These are phyloP conservation scores for Melitaea cinxia DNA, from an alignment of 1,140 invertebrate species.

Conservation along the genomic window DNA sequence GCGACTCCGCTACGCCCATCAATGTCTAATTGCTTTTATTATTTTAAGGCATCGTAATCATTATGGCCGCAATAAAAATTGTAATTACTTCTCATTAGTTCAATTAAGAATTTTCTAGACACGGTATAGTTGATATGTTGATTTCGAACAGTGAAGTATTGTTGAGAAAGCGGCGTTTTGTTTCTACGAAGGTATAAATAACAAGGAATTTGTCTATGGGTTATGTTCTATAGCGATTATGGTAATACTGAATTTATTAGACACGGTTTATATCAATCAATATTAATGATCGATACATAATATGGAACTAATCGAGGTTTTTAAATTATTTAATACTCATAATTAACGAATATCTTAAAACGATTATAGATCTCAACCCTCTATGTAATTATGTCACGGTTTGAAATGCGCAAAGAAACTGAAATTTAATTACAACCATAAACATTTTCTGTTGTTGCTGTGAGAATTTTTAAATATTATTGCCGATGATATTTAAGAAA, in stretches of 20 bases:
- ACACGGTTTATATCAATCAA: constrained; percentile 73
- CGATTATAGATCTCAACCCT: constrained; percentile 11
- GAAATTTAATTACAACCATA: background rate
- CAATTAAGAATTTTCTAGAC: constrained; percentile 81
- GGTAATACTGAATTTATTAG: constrained; percentile 45
- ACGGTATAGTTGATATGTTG: constrained; percentile 75
- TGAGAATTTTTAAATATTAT: no score
- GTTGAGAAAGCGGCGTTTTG: constrained; percentile 63
- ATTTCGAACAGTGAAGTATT: constrained; percentile 63
- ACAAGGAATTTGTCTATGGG: constrained; percentile 26
- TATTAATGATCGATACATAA: constrained; percentile 71
- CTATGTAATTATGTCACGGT: constrained; percentile 2
- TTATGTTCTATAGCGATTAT: constrained; percentile 5
- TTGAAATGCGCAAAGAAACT: background rate
- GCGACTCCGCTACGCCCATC: constrained; percentile 70
- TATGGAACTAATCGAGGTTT: constrained; percentile 73
- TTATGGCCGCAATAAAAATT: constrained; percentile 81
- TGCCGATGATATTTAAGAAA: no score
- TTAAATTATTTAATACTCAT: constrained; percentile 71
- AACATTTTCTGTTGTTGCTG: background rate
- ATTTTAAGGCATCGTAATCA: constrained; percentile 82
- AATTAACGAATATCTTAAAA: constrained; percentile 27
- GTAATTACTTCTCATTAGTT: constrained; percentile 82
- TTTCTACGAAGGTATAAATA: constrained; percentile 39
- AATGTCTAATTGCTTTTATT: constrained; percentile 82